Evolutionary conservation across 92 coral and sea anemone genomes (phyloP).

Genomic region (Phenganax marumi): DNA sequence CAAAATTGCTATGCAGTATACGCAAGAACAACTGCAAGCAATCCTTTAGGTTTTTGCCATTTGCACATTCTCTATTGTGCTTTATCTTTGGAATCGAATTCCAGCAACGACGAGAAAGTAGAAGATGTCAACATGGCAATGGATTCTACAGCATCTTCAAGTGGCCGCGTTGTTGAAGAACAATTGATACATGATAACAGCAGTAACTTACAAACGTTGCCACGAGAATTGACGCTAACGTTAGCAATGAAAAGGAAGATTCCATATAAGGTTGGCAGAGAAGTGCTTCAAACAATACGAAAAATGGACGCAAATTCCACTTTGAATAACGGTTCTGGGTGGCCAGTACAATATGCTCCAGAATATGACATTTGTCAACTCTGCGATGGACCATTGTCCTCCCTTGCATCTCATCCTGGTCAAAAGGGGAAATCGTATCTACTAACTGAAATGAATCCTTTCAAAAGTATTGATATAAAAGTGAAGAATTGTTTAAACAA

Average conservation of each 20-base stretch:
- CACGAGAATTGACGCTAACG: background rate
- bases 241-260: background rate
- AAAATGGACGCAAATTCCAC: background rate
- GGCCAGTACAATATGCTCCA: slow-evolving; percentile 12
- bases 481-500: slow-evolving; percentile 31
- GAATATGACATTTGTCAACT: background rate
- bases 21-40: slow-evolving; percentile 8
- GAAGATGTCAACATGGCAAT: too few relatives aligned
- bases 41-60: slow-evolving; percentile 33
- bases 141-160: too few relatives aligned
- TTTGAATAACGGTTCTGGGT: background rate
- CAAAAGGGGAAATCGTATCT: slow-evolving; percentile 18
- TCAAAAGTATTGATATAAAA: background rate
- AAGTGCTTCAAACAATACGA: background rate
- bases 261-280: background rate
- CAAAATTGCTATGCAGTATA: slow-evolving; percentile 17
- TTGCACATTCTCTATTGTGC: slow-evolving; percentile 1
- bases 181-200: too few relatives aligned
- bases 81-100: background rate
- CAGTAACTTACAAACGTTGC: background rate
- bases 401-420: slow-evolving; percentile 34
- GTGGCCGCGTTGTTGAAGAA: too few relatives aligned
- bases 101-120: too few relatives aligned
- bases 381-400: background rate
- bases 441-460: slow-evolving; percentile 51